Evolutionary conservation across 2,797 vertebrate species (phyloP), one percentile per base, ranked within the genome.

Genomic region (Acipenser oxyrinchus): DNA sequence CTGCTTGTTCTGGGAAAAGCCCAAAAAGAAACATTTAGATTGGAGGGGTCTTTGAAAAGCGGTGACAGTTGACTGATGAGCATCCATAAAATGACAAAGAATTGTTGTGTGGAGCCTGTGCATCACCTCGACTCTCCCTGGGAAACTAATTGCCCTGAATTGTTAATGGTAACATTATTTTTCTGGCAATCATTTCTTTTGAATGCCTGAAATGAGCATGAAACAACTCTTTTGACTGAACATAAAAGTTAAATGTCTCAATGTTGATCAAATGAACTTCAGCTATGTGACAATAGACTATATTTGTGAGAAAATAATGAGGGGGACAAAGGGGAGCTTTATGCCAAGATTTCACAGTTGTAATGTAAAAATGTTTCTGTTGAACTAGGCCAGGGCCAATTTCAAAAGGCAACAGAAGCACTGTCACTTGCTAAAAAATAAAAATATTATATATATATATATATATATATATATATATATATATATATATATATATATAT

Each of bases 201-300:
- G 89, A 98, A 97, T 94, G 89, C 86, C 87, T 80, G 91, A 94
- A 97, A 97, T 93, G 93, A 97, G 95, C 96, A 94, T 97, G 95
- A 96, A 97, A 93, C 94, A 91, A 89, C 91, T 90, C 96, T 90
- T 96, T 97, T 97, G 92, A 96, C 88, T 60, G 76, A 88, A 95
- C 94, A 97, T 95, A 96, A 95, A 93, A 94, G 94, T 96, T 95
- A 94, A 97, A 97, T 97, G 95, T 98, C 93, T 93, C 95, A 97
- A 98, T 97, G 96, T 95, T 97, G 96, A 99, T 97, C 95, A 98
- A 97, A 99, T 99, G 97, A 97, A 99, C 96, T 99, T 94, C 94
- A 91, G 90, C 83, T 71, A 87, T 81, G 83, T 88, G 92, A 97
- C 96, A 98, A 97, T 94, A 88, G 94, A 95, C 96, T 96, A 93